Evolutionary conservation across 2,797 vertebrate species (phyloP).

Genomic region (Fratercula arctica): DNA sequence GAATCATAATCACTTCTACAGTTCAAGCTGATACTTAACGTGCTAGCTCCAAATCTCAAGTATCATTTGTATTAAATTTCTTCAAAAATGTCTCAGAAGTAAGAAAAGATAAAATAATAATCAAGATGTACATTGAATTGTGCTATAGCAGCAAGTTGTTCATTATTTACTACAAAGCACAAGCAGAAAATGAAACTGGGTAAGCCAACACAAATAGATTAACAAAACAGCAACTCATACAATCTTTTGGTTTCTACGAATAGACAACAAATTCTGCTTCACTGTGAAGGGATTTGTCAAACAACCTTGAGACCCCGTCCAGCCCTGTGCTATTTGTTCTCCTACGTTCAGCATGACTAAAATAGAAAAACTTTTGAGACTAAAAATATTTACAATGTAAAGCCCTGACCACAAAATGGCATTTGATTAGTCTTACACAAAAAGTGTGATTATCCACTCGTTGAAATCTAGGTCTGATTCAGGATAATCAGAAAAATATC

Average conservation of each 20-base stretch:
- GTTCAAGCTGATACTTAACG: neutral
- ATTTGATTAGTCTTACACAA: neutral
- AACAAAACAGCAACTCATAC: neutral
- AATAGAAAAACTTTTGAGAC: neutral
- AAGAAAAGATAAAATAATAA: constrained; percentile 16
- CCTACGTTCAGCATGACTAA: neutral
- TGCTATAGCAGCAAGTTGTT: neutral
- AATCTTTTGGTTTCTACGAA: neutral
- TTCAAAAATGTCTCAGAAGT: neutral
- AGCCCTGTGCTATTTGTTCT: neutral
- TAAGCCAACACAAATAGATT: neutral
- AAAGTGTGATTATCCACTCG: neutral
- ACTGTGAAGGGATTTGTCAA: neutral
- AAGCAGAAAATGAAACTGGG: neutral
- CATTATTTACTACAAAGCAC: constrained; percentile 67
- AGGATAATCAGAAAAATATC: neutral
- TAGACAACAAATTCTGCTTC: neutral
- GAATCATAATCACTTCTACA: neutral
- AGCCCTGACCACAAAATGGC: neutral
- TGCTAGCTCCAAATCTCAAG: neutral
- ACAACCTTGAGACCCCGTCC: neutral
- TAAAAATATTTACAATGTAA: neutral
- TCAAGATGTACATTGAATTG: constrained; percentile 59
- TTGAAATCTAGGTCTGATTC: neutral
- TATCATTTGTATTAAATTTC: neutral